Base-by-base conservation (phyloP, 2,888 invertebrate species). In the Troides oblongomaculatus region DNA sequence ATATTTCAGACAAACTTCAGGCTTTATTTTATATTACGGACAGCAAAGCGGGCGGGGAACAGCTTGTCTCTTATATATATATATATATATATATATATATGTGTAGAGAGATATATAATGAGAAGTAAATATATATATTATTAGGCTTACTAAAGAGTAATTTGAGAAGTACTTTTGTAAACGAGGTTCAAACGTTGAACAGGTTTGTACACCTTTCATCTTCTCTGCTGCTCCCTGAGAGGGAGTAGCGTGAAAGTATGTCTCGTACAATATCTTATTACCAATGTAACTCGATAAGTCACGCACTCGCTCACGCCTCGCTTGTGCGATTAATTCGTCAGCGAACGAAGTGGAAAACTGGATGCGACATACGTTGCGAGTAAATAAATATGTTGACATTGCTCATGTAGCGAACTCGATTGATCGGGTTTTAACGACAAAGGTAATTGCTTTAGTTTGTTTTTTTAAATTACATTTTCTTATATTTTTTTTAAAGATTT, bases 311-410 rank as follows among this genome's bases (percentile, higher is more conserved):
- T 64, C 72, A 72, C 71, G 73, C 73, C 72, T 66, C 73, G 73
- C 62, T 71, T 67, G 71, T 67, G 72, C 77, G 76, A 79, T 79
- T 79, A 78, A 77, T 74, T 74, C 79, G 74, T 80, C 80, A 77
- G 23, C 73, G 70, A 72, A 60, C 71, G 73, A 66, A 63, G 70
- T 71, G 78, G 72, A 68, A 75, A 77, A 79, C 76, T 70, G 68
- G 63, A 65, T 65, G 71, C 70, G 79, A 78, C 78, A 67, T 62
- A 66, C 70, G 79, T 76, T 77, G 71, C 69, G 61, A 63, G 70
- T 70, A 66, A 72, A 66, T 63, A 66, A 68, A 72, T 64, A 70
- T 72, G 70, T 71, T 60, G 67, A 70, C 71, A 69, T 70, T 70
- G 65, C 68, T 66, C 69, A 69, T 69, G 68, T 66, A 68, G 57